Base-by-base conservation (phyloP, 2,888 invertebrate species). In the Bellardia pandia region DNA sequence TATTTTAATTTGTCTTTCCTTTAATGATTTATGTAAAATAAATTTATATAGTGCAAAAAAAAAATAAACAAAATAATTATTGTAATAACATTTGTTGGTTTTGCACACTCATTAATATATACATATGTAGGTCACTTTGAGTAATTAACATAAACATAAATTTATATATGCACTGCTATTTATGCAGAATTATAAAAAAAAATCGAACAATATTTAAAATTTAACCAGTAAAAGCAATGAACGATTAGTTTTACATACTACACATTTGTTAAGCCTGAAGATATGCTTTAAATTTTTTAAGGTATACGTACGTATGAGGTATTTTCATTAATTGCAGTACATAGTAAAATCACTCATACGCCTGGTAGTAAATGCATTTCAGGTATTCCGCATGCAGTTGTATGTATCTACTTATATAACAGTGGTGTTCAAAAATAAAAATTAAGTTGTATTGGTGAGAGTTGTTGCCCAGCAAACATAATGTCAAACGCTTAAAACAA, bases 41-140 rank as follows among this genome's bases (percentile, higher is more conserved):
- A 33, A 69, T 53, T 69, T 33, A 8, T 33, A n/a, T 23, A 23
- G 23, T 37, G 14, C 14, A 37, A 53, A 33, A 30, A 68, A 16
- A 16, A 42, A 42, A 11, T 16, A 71, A 82, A 68, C 37, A 45
- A 75, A 79, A 62, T 23, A 23, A 37, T 72, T 13, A 68, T 74
- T 74, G 51, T 48, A 45, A 74, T 58, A 75, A 79, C n/a, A 80
- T 69, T 30, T 80, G 80, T 85, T 71, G 62, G 62, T 79, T 75
- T 68, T 62, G 80, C 85, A 80, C 79, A 53, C 85, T 74, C 69
- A 85, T 85, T 85, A 85, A 79, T 71, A 85, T 75, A 42, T 85
- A 23, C 1, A 23, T 23, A 23, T 23, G 23, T 23, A 56, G 85
- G 85, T 75, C 85, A 69, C 58, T 58, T 56, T 72, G 48, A 58